Percentiles rank a stretch among this genome's conserved stretches.
These are phyloP conservation scores for Macroramphosus scolopax DNA, from an alignment of 2,797 vertebrate genomes.

Conservation along the genomic window DNA sequence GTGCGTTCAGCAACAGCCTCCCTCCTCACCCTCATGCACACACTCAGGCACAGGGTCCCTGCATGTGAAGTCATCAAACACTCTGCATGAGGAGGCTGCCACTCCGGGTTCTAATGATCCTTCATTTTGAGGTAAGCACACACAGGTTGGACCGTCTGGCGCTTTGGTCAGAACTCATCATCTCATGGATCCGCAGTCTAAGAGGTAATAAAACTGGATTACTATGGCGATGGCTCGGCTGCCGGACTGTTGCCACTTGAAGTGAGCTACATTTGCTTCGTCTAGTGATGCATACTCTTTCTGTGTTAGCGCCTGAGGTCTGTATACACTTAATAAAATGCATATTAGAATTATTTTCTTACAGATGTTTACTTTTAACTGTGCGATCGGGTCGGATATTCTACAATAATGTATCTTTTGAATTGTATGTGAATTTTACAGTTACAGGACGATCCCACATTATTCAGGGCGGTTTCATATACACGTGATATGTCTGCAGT, in stretches of 20 bases:
- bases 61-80: conserved; percentile 41
- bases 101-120: conserved; percentile 48
- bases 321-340: conserved; percentile 2
- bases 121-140: conserved; percentile 70
- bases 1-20: conserved; percentile 68
- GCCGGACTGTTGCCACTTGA: conserved; percentile 23
- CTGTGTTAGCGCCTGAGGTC: conserved; percentile 18
- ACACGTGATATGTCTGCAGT: not conserved
- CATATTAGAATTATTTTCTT: not conserved
- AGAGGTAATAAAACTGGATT: conserved; percentile 46
- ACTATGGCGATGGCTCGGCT: conserved; percentile 18
- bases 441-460: no score
- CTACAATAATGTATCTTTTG: no score
- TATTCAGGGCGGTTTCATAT: not conserved
- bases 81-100: conserved; percentile 49
- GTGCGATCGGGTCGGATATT: not conserved
- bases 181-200: conserved; percentile 12
- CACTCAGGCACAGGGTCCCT: conserved; percentile 18
- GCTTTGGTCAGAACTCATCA: conserved; percentile 11
- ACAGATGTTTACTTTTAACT: not conserved
- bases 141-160: conserved; percentile 31
- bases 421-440: no score
- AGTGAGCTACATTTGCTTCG: conserved; percentile 28
- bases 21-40: conserved; percentile 25
- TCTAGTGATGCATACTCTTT: conserved; percentile 29